A percentile compares a stretch with the other conserved stretches of the same genome.
Evolutionary conservation across 2,113 vertebrate species (phyloP).

Genomic region (Percopsis transmontana): DNA sequence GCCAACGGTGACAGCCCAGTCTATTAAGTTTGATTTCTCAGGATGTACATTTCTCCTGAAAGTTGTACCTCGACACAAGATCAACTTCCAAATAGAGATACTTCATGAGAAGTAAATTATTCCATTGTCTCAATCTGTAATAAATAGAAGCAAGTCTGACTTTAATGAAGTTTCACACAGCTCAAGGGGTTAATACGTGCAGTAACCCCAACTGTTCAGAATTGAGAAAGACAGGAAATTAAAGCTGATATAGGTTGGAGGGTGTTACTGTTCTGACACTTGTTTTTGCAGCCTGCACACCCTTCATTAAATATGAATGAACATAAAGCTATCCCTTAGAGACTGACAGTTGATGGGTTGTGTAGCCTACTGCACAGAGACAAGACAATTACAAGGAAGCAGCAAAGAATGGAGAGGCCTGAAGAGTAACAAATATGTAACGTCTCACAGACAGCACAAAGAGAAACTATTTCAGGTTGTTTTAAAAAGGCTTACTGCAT

Average conservation of each 20-base stretch:
- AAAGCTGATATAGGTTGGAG: conserved; percentile 47
- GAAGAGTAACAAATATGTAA: conserved; percentile 4
- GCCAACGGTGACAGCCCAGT: too few relatives aligned
- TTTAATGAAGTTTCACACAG: neutral
- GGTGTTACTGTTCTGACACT: conserved; percentile 58
- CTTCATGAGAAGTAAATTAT: too few relatives aligned
- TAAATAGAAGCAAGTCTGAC: neutral
- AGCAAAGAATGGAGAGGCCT: conserved; percentile 25
- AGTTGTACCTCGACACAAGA: too few relatives aligned
- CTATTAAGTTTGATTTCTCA: too few relatives aligned
- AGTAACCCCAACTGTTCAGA: neutral
- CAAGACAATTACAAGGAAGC: conserved; percentile 24
- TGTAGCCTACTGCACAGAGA: conserved; percentile 38
- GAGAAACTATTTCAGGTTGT: neutral
- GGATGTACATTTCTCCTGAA: too few relatives aligned
- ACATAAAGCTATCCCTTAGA: conserved; percentile 72
- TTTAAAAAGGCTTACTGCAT: too few relatives aligned
- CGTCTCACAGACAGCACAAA: neutral
- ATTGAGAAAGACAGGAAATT: conserved; percentile 38
- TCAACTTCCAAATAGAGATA: too few relatives aligned
- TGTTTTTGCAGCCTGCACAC: conserved; percentile 59
- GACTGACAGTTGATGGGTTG: conserved; percentile 67
- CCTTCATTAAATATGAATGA: conserved; percentile 77
- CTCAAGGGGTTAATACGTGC: neutral
- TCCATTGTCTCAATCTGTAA: too few relatives aligned